Evolutionary conservation across 1,140 invertebrate genomes (phyloP).

Genomic region (Musca vetustissima): DNA sequence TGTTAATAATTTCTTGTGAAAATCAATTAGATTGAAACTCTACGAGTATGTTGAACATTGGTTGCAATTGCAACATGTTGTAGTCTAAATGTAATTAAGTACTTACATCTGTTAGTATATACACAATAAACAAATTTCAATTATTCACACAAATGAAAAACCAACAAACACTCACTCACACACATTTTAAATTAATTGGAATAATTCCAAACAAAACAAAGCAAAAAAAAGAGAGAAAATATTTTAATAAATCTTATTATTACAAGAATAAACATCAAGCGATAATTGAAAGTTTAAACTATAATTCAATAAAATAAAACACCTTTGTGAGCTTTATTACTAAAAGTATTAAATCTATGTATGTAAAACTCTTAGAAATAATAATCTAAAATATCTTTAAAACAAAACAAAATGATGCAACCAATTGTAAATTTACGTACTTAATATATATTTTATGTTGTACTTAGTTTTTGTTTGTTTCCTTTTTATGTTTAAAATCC

Average conservation of each 20-base stretch:
- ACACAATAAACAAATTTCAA: too few species aligned
- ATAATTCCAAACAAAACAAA: neutral
- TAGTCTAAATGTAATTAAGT: too few species aligned
- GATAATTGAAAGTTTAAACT: neutral
- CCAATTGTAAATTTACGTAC: neutral
- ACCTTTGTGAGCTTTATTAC: constrained; percentile 16
- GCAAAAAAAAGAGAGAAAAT: neutral
- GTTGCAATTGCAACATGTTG: too few species aligned
- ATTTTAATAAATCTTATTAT: neutral
- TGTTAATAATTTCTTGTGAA: neutral
- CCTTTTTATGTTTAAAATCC: too few species aligned
- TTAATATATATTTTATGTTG: too few species aligned
- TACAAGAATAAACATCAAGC: neutral
- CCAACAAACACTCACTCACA: neutral
- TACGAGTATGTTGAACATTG: too few species aligned
- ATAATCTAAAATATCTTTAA: neutral
- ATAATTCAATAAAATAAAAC: neutral
- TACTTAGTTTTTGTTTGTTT: too few species aligned
- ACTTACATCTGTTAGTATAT: too few species aligned
- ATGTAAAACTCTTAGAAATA: neutral
- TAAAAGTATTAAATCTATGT: constrained; percentile 19
- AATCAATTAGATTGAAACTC: too few species aligned
- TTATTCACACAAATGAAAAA: too few species aligned
- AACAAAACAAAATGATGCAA: neutral
- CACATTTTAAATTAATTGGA: neutral